phyloP scores from a whole-genome alignment of 2,113 vertebrate genomes.

The Nannobrachium achirus region DNA sequence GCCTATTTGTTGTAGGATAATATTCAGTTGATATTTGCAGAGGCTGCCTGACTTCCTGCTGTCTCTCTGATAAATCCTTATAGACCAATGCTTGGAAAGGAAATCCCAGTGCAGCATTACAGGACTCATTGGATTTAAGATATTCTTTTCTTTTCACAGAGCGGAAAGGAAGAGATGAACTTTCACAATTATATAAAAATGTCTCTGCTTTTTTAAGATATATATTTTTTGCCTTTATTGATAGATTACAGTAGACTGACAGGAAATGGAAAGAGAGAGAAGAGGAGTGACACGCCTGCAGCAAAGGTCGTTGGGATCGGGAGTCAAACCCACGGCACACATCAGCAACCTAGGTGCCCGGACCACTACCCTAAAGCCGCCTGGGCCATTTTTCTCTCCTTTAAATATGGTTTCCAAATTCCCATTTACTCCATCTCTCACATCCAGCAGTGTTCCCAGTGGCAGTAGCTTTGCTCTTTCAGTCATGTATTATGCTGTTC shows the following conservation, averaged over 20 bases:
- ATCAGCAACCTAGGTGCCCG: too few species aligned
- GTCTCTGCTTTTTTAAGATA: too few species aligned
- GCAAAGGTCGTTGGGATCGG: too few species aligned
- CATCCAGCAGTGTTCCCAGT: too few species aligned
- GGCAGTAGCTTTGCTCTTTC: too few species aligned
- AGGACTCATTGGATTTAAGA: slow-evolving; percentile 43
- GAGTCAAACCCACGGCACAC: too few species aligned
- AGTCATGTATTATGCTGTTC: too few species aligned
- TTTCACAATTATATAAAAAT: background rate
- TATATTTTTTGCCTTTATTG: too few species aligned
- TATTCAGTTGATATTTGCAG: slow-evolving; percentile 51
- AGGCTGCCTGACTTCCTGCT: slow-evolving; percentile 29
- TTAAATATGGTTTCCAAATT: background rate
- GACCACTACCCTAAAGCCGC: too few species aligned
- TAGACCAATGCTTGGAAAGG: slow-evolving; percentile 28
- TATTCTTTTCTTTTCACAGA: slow-evolving; percentile 60
- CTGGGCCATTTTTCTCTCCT: background rate
- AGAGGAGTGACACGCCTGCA: too few species aligned
- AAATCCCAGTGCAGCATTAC: slow-evolving; percentile 31
- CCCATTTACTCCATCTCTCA: background rate
- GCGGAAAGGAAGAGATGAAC: slow-evolving; percentile 27
- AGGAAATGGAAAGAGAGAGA: too few species aligned
- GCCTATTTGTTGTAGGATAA: slow-evolving; percentile 32
- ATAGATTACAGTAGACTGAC: too few species aligned
- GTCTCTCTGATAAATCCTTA: slow-evolving; percentile 40